Evolutionary conservation across 2,113 vertebrate genomes (phyloP), one percentile per base, ranked within the genome.

Genomic region (Platanista minor): DNA sequence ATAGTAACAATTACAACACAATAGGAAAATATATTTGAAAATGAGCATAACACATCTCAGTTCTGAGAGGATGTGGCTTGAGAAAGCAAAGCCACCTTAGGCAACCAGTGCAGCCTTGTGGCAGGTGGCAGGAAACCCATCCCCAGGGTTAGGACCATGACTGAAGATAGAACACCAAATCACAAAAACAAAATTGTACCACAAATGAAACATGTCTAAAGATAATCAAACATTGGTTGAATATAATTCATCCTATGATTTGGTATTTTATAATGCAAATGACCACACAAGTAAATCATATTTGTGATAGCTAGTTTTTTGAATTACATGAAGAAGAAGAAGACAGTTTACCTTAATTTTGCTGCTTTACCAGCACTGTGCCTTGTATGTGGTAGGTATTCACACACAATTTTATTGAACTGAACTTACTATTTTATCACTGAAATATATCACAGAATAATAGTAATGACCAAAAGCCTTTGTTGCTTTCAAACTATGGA

Each of bases 381-480:
- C 2, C 33, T 94, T 67, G 2, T 64, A 88, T 49, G 29, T 80
- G 8, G 17, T 21, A 87, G 36, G 12, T 18, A 93, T 49, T 74
- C 18, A 49, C 81, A 83, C 21, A 91, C 69, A 83, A 15, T 80
- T 86, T 80, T 74, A 6, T 59, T 92, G 33, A 67, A 36, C 46
- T 77, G 64, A 80, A 81, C 27, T 43, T 33, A 90, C 11, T 62
- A 54, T 59, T 94, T 83, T 89, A 81, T 71, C 67, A 31, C 25
- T 91, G n/a, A 87, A 92, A 90, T 78, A 8, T 31, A 52, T 62
- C 43, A 46, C 27, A 84, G 39, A 90, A 61, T 72, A 96, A 33
- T 1, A 81, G 10, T 41, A 91, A 83, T 9, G 69, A n/a, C 17
- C 18, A 61, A 94, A 94, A 49, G 7, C 1, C 54, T 93, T 80